A percentile compares a stretch with the other conserved stretches of the same genome.
Evolutionary conservation across 1,140 invertebrate species (phyloP).

Genomic region (Euwallacea similis): DNA sequence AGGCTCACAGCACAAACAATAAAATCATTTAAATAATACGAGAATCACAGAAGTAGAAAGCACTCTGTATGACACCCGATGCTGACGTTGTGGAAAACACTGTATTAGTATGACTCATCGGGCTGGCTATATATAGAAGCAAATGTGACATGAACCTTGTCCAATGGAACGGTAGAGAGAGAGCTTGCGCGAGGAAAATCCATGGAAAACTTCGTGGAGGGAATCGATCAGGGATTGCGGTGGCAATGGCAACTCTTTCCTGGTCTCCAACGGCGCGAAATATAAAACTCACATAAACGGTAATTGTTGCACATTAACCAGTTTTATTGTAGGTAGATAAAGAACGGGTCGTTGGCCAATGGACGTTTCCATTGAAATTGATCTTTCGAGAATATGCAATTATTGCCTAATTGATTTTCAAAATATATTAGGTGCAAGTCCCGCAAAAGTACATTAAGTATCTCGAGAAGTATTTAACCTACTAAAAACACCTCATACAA

Average conservation of each 20-base stretch:
- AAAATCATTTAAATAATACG: slow-evolving; percentile 10
- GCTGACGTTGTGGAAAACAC: slow-evolving; percentile 44
- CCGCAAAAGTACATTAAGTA: too few species aligned
- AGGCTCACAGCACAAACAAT: slow-evolving; percentile 1
- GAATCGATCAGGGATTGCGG: slow-evolving; percentile 20
- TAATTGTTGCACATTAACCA: too few species aligned
- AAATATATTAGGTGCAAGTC: too few species aligned
- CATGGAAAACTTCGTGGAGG: slow-evolving; percentile 12
- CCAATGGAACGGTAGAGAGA: slow-evolving; percentile 40
- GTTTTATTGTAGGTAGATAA: too few species aligned
- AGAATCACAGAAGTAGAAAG: slow-evolving; percentile 20
- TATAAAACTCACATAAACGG: slow-evolving; percentile 1
- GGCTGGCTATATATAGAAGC: slow-evolving; percentile 47
- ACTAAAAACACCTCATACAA: too few species aligned
- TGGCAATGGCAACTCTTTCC: slow-evolving; percentile 11
- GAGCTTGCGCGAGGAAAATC: slow-evolving; percentile 40
- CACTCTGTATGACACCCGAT: slow-evolving; percentile 9
- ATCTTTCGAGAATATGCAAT: too few species aligned
- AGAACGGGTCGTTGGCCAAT: too few species aligned
- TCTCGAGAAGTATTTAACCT: too few species aligned
- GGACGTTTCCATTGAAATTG: too few species aligned
- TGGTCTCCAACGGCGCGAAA: slow-evolving; percentile 8
- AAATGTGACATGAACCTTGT: slow-evolving; percentile 44
- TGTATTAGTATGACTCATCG: slow-evolving; percentile 48
- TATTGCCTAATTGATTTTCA: too few species aligned